Conservation (phyloP, 2,797 vertebrate species). For the Callimico goeldii region DNA sequence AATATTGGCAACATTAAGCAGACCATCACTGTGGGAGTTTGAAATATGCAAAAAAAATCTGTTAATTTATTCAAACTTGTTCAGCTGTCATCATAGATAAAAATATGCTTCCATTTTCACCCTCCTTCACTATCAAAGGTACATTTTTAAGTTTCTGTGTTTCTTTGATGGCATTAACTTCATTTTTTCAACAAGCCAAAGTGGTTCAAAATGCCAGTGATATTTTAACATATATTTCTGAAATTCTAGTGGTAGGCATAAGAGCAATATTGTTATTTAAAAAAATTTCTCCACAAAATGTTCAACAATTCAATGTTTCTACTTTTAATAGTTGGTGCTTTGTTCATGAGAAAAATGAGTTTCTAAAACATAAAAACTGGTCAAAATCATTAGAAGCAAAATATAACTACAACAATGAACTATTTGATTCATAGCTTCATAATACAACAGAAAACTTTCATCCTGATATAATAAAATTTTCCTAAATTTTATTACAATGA, state of each 20-base stretch:
- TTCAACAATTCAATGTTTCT: conserved; percentile 20
- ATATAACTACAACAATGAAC: not conserved
- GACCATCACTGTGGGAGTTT: conserved; percentile 68
- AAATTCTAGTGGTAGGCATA: conserved; percentile 25
- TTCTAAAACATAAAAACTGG: not conserved
- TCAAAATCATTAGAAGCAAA: conserved; percentile 53
- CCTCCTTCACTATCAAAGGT: conserved; percentile 71
- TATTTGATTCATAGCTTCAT: not conserved
- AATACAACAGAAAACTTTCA: conserved; percentile 34
- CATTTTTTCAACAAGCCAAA: not conserved
- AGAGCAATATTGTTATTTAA: conserved; percentile 8
- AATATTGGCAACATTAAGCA: conserved; percentile 66
- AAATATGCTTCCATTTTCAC: conserved; percentile 59
- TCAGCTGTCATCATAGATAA: conserved; percentile 54
- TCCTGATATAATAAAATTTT: not conserved
- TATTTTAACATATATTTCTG: not conserved
- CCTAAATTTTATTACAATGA: not conserved
- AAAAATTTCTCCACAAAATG: not conserved
- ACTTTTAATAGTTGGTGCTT: conserved; percentile 8
- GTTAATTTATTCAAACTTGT: conserved; percentile 63
- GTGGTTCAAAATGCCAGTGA: not conserved
- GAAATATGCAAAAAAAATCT: conserved; percentile 62
- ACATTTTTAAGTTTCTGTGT: conserved; percentile 70
- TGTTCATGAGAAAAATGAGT: not conserved
- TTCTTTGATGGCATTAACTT: conserved; percentile 55